Percentiles rank a stretch among this genome's conserved stretches.
Evolutionary conservation across 2,113 vertebrate genomes (phyloP).

Genomic region (Mastomys coucha): DNA sequence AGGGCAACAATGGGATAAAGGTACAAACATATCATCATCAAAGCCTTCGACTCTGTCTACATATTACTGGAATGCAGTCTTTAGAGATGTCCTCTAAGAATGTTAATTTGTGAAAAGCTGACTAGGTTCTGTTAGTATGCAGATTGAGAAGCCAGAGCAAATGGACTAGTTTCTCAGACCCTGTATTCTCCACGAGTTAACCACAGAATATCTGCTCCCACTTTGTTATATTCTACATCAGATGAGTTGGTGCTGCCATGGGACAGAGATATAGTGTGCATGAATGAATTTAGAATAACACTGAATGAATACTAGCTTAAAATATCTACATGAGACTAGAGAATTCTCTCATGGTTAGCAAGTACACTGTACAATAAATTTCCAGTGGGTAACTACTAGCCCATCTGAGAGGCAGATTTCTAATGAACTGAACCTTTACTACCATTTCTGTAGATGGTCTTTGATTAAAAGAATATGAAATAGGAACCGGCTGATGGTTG

Average conservation of each 20-base stretch:
- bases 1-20: neutral
- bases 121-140: neutral
- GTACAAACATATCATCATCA: neutral
- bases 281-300: neutral
- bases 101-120: slow-evolving; percentile 6
- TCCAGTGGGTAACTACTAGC: neutral
- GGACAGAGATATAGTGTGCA: neutral
- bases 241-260: neutral
- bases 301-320: neutral
- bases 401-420: neutral
- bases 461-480: neutral
- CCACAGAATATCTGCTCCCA: neutral
- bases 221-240: neutral
- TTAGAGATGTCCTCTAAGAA: neutral
- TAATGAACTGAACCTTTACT: neutral
- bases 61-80: neutral
- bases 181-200: neutral
- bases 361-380: neutral
- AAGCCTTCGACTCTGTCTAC: neutral
- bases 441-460: neutral
- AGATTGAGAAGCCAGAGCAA: neutral
- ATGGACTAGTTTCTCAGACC: neutral
- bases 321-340: neutral
- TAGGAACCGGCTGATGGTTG: neutral
- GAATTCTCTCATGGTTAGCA: neutral